These are phyloP conservation scores for Heteromurus nitidus DNA, from an alignment of 2,888 invertebrate genomes.

Conservation along the genomic window DNA sequence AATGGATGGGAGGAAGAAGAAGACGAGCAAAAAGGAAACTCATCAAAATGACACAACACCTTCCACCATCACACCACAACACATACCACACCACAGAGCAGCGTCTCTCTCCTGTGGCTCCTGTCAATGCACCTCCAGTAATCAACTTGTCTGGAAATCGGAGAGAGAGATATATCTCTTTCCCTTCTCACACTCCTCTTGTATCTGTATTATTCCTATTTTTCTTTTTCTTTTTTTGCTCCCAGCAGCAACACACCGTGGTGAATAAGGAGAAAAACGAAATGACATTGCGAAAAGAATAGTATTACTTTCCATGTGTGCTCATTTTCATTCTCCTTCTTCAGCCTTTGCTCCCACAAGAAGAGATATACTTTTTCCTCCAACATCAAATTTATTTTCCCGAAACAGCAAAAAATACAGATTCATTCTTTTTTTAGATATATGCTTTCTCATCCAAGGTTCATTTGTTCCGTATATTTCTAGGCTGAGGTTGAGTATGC, in stretches of 20 bases:
- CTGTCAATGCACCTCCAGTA: constrained; percentile 50
- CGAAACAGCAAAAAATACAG: too few relatives aligned
- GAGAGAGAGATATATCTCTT: background rate
- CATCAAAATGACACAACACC: background rate
- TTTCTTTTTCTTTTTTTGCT: background rate
- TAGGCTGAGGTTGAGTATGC: too few relatives aligned
- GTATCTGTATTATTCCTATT: constrained; percentile 3
- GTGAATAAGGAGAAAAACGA: too few relatives aligned
- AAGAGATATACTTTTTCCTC: too few relatives aligned
- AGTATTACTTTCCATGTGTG: background rate
- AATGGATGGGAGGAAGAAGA: background rate
- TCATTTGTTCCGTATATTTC: too few relatives aligned
- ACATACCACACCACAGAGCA: background rate
- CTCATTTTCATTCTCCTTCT: too few relatives aligned
- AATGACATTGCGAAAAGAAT: background rate
- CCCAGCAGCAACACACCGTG: background rate
- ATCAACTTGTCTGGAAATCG: constrained; percentile 25
- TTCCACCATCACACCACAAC: constrained; percentile 16
- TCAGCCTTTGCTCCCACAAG: too few relatives aligned
- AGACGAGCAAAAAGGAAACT: background rate
- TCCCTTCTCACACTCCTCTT: background rate
- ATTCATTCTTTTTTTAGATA: too few relatives aligned
- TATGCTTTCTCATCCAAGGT: too few relatives aligned
- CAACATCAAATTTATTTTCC: too few relatives aligned
- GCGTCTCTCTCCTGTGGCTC: constrained; percentile 48